These are phyloP conservation scores for Laupala kohalensis DNA, from an alignment of 1,140 invertebrate genomes.

Conservation along the genomic window DNA sequence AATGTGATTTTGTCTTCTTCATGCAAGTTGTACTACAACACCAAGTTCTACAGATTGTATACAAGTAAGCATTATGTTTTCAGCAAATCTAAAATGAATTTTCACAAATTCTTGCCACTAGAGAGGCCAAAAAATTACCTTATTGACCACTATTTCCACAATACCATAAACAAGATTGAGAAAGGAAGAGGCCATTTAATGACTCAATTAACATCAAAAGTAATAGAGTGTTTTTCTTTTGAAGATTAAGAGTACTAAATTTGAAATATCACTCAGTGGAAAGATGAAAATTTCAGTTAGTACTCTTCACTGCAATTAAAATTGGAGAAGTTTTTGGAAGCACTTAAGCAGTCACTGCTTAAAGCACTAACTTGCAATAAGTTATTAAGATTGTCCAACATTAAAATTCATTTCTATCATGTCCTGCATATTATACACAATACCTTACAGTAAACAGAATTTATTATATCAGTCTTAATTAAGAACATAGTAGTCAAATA, in stretches of 20 bases:
- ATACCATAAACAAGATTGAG: too few relatives aligned
- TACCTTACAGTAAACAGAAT: not conserved
- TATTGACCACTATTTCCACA: too few relatives aligned
- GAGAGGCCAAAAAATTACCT: too few relatives aligned
- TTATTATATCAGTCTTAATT: not conserved
- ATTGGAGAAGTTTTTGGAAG: not conserved
- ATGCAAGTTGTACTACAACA: not conserved
- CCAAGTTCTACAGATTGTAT: not conserved
- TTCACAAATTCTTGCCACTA: not conserved
- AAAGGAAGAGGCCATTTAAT: too few relatives aligned
- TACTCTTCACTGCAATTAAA: too few relatives aligned
- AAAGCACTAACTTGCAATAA: not conserved
- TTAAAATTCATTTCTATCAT: not conserved
- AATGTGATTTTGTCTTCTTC: not conserved
- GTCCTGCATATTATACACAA: not conserved
- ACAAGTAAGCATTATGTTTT: not conserved
- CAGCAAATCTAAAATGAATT: not conserved
- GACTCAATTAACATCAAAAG: too few relatives aligned
- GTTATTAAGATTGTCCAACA: not conserved
- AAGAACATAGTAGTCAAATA: not conserved
- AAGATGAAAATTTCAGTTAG: too few relatives aligned
- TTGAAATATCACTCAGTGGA: too few relatives aligned
- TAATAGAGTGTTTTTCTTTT: too few relatives aligned
- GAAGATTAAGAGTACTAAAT: too few relatives aligned
- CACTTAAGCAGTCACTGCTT: not conserved